A percentile compares a stretch with the other conserved stretches of the same genome.
Evolutionary conservation across 1,140 invertebrate species (phyloP).

Genomic region (Euura saliciscinereae): DNA sequence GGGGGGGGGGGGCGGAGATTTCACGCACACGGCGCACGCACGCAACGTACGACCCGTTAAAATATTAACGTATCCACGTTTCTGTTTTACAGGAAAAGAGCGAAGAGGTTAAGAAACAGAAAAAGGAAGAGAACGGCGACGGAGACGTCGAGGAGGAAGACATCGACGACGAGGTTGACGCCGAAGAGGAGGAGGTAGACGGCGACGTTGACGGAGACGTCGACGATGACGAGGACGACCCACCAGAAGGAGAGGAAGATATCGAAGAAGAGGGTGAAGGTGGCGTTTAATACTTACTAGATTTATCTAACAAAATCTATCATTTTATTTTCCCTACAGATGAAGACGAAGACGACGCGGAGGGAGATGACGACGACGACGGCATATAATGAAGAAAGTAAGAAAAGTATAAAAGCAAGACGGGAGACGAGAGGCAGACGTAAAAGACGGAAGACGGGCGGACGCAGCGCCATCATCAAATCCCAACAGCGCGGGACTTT

Average conservation of each 20-base stretch:
- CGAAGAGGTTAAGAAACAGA: conserved; percentile 77
- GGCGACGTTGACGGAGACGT: conserved; percentile 54
- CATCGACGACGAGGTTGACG: conserved; percentile 58
- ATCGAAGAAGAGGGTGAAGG: conserved; percentile 68
- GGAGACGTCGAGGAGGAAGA: conserved; percentile 60
- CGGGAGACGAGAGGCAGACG: conserved; percentile 37
- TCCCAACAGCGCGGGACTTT: conserved; percentile 51
- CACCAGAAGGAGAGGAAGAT: conserved; percentile 72
- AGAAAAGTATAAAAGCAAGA: conserved; percentile 54
- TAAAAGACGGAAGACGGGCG: conserved; percentile 38
- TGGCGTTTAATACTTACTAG: conserved; percentile 30
- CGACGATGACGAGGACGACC: conserved; percentile 71
- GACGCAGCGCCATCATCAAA: conserved; percentile 42
- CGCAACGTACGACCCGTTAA: too few species aligned
- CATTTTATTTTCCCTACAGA: conserved; percentile 57
- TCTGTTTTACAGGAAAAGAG: conserved; percentile 68
- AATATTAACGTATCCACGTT: not conserved
- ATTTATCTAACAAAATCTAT: conserved; percentile 13
- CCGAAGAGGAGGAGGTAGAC: conserved; percentile 52
- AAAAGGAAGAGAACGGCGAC: conserved; percentile 77
- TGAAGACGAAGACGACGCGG: conserved; percentile 63
- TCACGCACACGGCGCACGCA: not conserved
- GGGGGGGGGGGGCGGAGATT: not conserved
- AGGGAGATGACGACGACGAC: conserved; percentile 61
- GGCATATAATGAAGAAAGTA: conserved; percentile 61